Base-by-base conservation (phyloP, 2,113 vertebrate genomes). In the Takifugu flavidus region DNA sequence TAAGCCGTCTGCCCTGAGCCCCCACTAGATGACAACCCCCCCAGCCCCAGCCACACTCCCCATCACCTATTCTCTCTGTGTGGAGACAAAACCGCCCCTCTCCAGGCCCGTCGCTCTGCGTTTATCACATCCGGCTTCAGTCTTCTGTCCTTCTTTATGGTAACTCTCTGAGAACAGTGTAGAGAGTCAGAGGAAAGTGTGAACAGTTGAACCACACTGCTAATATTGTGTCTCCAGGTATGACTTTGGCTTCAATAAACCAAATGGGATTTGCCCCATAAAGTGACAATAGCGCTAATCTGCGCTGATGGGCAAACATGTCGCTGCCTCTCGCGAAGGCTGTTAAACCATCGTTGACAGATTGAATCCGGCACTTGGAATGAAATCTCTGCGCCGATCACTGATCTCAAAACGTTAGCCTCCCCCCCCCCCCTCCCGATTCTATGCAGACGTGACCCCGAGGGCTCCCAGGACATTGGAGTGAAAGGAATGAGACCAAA, bases 231-330 rank as follows among this genome's bases (percentile, higher is more conserved):
- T 57, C 64, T 79, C 60, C 72, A 83, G 74, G 77, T 79, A 43
- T n/a, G 6, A 57, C 70, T 78, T 57, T 57, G 29, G 28, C 54
- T 59, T 72, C 12, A 26, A 78, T 81, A 70, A 79, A 82, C 85
- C 74, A 75, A 80, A 76, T 11, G 1, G 57, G 57, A 29, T 51
- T 55, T 14, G 4, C 3, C 26, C 59, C 47, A 13, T 6, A 29
- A 79, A 78, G 77, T 61, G 66, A 75, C 79, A 74, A 79, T 53
- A 20, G 58, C 57, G 60, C 62, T 84, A 74, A 87, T 86, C 60
- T n/a, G 70, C 67, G 57, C 55, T 62, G 71, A 80, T 72, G 60
- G 67, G 62, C 68, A 75, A 43, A 43, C 66, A 64, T 62, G n/a
- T 67, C 25, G 25, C 53, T 63, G 49, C 71, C 66, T 27, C 73